These are phyloP conservation scores for Noturus placidus DNA, from an alignment of 2,113 vertebrate species.

Conservation along the genomic window DNA sequence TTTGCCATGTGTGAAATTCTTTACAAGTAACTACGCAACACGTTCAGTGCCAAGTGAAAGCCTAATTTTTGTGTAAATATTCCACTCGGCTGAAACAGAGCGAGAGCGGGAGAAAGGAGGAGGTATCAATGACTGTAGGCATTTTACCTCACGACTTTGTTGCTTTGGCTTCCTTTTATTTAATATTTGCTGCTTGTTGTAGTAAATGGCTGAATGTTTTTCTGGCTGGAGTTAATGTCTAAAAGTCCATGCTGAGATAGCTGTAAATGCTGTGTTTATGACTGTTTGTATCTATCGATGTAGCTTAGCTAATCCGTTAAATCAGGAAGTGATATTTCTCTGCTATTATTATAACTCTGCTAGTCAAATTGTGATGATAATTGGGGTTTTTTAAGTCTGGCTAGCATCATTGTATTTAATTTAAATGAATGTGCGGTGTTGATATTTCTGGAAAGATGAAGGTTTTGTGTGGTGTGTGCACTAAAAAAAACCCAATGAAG, in stretches of 20 bases:
- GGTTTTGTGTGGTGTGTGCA: background rate
- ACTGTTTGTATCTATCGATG: background rate
- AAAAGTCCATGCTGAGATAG: background rate
- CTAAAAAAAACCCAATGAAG: background rate
- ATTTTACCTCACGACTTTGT: background rate
- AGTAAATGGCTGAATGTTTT: background rate
- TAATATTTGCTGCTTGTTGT: background rate
- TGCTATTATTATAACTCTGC: background rate
- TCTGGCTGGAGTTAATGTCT: background rate
- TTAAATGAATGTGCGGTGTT: background rate
- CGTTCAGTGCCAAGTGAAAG: background rate
- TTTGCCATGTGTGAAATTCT: background rate
- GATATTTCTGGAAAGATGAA: background rate
- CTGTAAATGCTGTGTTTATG: background rate
- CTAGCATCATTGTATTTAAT: background rate
- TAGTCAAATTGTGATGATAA: background rate
- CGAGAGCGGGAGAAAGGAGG: background rate
- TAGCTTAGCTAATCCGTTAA: background rate
- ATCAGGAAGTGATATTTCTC: background rate
- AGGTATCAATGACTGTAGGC: background rate
- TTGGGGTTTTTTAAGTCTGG: background rate
- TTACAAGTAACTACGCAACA: background rate
- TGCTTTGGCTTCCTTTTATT: background rate
- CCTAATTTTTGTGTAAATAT: background rate
- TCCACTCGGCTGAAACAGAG: background rate